Percentiles rank a stretch among this genome's conserved stretches.
Evolutionary conservation across 2,888 invertebrate species (phyloP).

Genomic region (Vanessa cardui): DNA sequence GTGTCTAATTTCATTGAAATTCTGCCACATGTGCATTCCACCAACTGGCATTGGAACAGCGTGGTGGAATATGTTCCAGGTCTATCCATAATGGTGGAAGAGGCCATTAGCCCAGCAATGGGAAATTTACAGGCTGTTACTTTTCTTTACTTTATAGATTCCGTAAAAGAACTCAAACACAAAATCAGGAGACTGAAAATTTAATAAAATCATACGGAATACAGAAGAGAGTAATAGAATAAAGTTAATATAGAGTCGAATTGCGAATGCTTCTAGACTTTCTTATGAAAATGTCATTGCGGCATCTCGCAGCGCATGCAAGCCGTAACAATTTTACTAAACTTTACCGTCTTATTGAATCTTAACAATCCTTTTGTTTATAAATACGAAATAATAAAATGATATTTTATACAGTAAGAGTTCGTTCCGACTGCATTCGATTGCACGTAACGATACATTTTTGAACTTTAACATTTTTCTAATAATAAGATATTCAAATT

Average conservation of each 20-base stretch:
- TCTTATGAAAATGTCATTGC: slow-evolving; percentile 26
- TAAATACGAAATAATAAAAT: neutral
- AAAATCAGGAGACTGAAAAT: slow-evolving; percentile 5
- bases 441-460: too few relatives aligned
- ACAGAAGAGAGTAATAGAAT: slow-evolving; percentile 9
- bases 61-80: too few relatives aligned
- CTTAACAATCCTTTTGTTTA: slow-evolving; percentile 5
- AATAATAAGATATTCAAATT: too few relatives aligned
- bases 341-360: slow-evolving; percentile 8
- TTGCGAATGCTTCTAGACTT: slow-evolving; percentile 23
- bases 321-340: slow-evolving; percentile 2
- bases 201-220: slow-evolving; percentile 12
- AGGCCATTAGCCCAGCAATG: too few relatives aligned
- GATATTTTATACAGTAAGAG: neutral
- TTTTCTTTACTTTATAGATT: too few relatives aligned
- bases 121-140: too few relatives aligned
- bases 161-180: neutral
- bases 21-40: too few relatives aligned
- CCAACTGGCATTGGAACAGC: too few relatives aligned
- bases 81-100: too few relatives aligned
- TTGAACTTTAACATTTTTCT: too few relatives aligned
- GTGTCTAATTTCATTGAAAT: too few relatives aligned
- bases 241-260: slow-evolving; percentile 19
- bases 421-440: too few relatives aligned
- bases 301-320: slow-evolving; percentile 11